phyloP scores from a whole-genome alignment of 2,888 invertebrate species.

The Seira musarum region DNA sequence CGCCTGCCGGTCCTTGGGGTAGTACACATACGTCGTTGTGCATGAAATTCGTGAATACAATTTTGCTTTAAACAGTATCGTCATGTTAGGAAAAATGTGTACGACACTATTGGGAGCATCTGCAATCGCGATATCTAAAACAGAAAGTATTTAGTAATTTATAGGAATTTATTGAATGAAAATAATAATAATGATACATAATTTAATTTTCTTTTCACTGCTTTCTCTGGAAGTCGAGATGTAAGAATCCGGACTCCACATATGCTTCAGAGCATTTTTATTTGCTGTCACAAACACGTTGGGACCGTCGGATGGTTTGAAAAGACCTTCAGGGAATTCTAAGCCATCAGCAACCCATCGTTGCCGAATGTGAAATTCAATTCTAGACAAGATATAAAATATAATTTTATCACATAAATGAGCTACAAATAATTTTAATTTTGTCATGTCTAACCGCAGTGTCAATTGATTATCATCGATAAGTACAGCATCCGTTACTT shows the following conservation, averaged over 20 bases:
- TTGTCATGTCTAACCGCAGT: too few relatives aligned
- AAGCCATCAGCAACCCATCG: slow-evolving; percentile 86
- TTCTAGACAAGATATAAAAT: too few relatives aligned
- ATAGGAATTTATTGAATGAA: background rate
- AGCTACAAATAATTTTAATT: too few relatives aligned
- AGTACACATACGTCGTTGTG: slow-evolving; percentile 89
- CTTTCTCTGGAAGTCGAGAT: slow-evolving; percentile 89
- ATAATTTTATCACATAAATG: too few relatives aligned
- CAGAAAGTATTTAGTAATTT: background rate
- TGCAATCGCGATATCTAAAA: slow-evolving; percentile 80
- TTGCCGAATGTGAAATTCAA: slow-evolving; percentile 89
- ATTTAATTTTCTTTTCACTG: slow-evolving; percentile 74
- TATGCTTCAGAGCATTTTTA: slow-evolving; percentile 84
- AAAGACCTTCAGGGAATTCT: slow-evolving; percentile 83
- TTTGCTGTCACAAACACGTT: slow-evolving; percentile 87
- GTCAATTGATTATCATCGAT: too few relatives aligned
- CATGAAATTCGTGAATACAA: slow-evolving; percentile 91
- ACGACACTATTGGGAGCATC: slow-evolving; percentile 88
- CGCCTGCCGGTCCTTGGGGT: slow-evolving; percentile 90
- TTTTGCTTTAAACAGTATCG: slow-evolving; percentile 84
- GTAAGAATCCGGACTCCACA: slow-evolving; percentile 92
- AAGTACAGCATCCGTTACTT: too few relatives aligned
- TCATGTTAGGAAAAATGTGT: slow-evolving; percentile 85
- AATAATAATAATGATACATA: background rate
- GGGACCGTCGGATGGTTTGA: slow-evolving; percentile 84